Base-by-base conservation (phyloP, 1,140 invertebrate species). In the Drosophila melanogaster region DNA sequence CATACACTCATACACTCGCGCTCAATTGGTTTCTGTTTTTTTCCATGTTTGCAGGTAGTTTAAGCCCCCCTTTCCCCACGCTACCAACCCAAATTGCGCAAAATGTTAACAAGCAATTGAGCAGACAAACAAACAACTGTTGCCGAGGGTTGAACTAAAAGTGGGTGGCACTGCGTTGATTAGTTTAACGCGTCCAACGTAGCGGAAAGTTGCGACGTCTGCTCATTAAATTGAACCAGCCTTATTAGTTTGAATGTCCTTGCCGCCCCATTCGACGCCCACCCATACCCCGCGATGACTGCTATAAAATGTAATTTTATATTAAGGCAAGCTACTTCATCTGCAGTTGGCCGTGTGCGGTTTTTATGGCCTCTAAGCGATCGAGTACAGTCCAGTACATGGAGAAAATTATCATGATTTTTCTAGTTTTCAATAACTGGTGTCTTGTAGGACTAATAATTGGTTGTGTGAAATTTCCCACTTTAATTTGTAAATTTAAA, bases 41-140 rank as follows among this genome's bases (percentile, higher is more conserved):
- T 87, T 87, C 71, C 76, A 80, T 87, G 84, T 89, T 89, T 83
- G 67, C 84, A 87, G 84, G 84, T 87, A 87, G 84, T 87, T 87
- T 87, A 61, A 70, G 72, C 46, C 15, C 24, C n/a, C 14, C 1
- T 6, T 10, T 17, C 59, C 6, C 24, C 22, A 15, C 33, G 37
- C 40, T 67, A 55, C 53, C 81, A 47, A 47, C 66, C 81, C 77
- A 89, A 89, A 89, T 89, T 89, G 84, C 85, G 69, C 77, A 89
- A 87, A 89, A 89, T 89, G 84, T 89, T 89, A 89, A 89, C 84
- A 89, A 89, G 84, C 85, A 89, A 89, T 89, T 89, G 84, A 89
- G 84, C 84, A 89, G 77, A 90, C 84, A 84, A 89, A 85, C 84
- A 89, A 89, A 89, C 85, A 84, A 84, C 73, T 84, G 76, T 89